A percentile compares a stretch with the other conserved stretches of the same genome.
Conservation (phyloP, 2,797 vertebrate genomes). For the Orestias chungarensis region DNA sequence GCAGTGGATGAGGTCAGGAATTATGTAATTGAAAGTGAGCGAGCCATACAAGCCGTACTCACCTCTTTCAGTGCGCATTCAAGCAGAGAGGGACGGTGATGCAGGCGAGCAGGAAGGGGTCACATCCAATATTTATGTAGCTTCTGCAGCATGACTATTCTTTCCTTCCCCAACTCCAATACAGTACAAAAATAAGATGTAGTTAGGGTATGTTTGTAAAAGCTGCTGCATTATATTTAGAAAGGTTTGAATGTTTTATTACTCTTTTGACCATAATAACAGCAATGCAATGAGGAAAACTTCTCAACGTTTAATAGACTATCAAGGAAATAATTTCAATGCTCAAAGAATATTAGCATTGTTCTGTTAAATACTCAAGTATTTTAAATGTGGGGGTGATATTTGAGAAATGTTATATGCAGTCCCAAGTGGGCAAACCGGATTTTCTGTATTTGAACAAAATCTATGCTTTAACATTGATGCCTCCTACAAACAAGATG, state of each 20-base stretch:
- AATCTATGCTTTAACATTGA: background rate
- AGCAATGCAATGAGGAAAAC: background rate
- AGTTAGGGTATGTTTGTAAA: slow-evolving; percentile 23
- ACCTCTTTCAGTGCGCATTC: slow-evolving; percentile 54
- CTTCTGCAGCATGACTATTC: slow-evolving; percentile 69
- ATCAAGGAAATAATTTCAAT: background rate
- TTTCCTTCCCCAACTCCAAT: slow-evolving; percentile 25
- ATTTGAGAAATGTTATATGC: background rate
- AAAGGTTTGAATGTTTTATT: background rate
- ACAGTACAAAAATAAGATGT: slow-evolving; percentile 36
- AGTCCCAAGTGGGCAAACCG: background rate
- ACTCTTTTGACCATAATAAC: background rate
- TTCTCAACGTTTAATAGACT: background rate
- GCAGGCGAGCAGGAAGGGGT: slow-evolving; percentile 42
- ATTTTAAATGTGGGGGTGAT: background rate
- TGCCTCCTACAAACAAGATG: background rate
- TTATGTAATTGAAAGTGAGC: slow-evolving; percentile 71
- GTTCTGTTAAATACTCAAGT: background rate
- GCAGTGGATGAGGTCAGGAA: slow-evolving; percentile 67
- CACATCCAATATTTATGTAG: slow-evolving; percentile 76
- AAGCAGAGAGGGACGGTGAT: slow-evolving; percentile 45
- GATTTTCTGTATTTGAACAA: background rate
- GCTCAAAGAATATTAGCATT: background rate
- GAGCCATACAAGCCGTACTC: slow-evolving; percentile 57
- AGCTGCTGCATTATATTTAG: background rate